Percentiles rank a stretch among this genome's conserved stretches.
phyloP scores from a whole-genome alignment of 2,113 vertebrate species.

The Circaetus gallicus region DNA sequence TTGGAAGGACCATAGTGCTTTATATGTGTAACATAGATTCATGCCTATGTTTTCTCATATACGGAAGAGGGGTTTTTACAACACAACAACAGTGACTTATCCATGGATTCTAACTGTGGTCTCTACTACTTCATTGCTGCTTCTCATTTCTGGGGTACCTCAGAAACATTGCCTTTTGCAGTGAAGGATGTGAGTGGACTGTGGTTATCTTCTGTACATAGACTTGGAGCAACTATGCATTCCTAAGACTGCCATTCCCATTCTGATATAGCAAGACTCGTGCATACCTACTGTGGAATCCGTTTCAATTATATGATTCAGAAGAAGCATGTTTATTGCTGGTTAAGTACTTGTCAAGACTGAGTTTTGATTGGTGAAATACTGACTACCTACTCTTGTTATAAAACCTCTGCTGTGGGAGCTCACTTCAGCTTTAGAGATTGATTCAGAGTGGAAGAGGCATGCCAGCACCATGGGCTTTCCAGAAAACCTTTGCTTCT shows the following conservation, averaged over 20 bases:
- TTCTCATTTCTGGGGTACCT: neutral
- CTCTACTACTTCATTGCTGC: neutral
- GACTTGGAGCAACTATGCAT: neutral
- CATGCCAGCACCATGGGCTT: neutral
- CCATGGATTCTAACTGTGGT: neutral
- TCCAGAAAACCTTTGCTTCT: neutral
- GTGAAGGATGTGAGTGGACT: neutral
- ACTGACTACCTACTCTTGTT: neutral
- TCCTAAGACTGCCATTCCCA: fast-evolving
- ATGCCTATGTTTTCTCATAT: neutral
- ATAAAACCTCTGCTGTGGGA: neutral
- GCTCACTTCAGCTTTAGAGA: neutral
- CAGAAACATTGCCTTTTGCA: neutral
- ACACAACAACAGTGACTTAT: neutral
- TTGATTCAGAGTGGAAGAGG: neutral
- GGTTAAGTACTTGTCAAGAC: neutral
- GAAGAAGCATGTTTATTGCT: neutral
- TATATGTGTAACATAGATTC: neutral
- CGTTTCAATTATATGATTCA: neutral
- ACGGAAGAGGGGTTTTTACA: neutral
- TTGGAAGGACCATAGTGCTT: neutral
- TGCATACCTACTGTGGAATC: neutral
- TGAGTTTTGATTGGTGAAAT: neutral
- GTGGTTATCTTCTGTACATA: neutral
- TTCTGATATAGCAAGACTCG: fast-evolving